Base-by-base conservation (phyloP, 1,140 invertebrate genomes). In the Gonioctena quinquepunctata region DNA sequence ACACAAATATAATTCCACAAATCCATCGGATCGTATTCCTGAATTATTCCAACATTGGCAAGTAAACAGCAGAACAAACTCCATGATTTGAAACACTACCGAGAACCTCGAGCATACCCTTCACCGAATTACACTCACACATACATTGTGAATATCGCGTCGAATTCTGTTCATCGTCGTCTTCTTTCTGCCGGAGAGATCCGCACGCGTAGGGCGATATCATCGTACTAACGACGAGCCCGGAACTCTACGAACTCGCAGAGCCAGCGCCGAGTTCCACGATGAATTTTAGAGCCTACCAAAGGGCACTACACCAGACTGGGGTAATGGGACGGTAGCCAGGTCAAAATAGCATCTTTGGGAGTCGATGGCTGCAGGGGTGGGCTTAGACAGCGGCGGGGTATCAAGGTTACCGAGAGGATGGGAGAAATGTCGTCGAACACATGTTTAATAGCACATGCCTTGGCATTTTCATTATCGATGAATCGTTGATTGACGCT, bases 201-300 rank as follows among this genome's bases (percentile, higher is more conserved):
- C 73, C 73, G 68, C 69, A 75, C 73, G 73, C 70, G 63, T 75
- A 75, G 27, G 73, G 73, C 67, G 73, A 75, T 75, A 75, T 75
- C 73, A 75, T 75, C 63, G 66, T 75, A 75, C 73, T 72, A 68
- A 59, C 66, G 52, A 54, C 16, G 33, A 42, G 33, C 33, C 33
- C 33, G 33, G 56, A 59, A 13, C 56, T 11, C 56, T 25, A 21
- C 21, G 23, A 59, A 25, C 21, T n/a, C 21, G 56, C 25, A 5
- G 21, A 59, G 23, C 56, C 19, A 63, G 18, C 22, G 22, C 57
- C 26, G 57, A 60, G 26, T 11, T 21, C 28, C n/a, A 28, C 19
- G 26, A 16, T 7, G 61, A 48, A 21, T 63, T 63, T 48, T 19
- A 42, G 28, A 49, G 26, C 61, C 28, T 63, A n/a, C n/a, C 18